Percentiles rank a stretch among this genome's conserved stretches.
These are phyloP conservation scores for Tipula lateralis DNA, from an alignment of 2,888 invertebrate genomes.

Conservation along the genomic window DNA sequence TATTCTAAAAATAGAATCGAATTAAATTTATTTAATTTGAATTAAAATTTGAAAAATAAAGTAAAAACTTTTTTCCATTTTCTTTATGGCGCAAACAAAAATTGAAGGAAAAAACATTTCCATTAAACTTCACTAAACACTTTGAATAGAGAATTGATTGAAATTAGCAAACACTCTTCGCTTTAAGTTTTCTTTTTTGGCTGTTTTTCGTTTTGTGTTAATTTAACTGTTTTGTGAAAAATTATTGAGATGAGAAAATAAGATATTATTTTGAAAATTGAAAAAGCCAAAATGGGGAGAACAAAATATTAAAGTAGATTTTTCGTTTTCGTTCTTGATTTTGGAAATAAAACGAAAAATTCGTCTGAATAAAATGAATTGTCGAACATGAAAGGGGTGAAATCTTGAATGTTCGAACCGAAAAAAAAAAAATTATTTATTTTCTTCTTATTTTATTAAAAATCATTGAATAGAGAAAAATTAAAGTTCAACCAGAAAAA, in stretches of 20 bases:
- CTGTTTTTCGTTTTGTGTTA: background rate
- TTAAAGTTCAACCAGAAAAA: constrained; percentile 24
- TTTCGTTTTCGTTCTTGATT: background rate
- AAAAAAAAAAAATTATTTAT: background rate
- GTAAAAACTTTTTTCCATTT: background rate
- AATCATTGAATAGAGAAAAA: constrained; percentile 24
- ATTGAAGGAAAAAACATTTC: background rate
- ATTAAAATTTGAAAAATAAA: no score
- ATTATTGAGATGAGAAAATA: constrained; percentile 16
- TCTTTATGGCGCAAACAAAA: background rate
- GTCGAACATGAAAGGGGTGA: background rate
- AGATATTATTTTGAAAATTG: background rate
- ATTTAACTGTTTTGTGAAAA: background rate
- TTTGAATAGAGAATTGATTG: constrained; percentile 5
- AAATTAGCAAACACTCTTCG: background rate
- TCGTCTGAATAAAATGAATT: background rate
- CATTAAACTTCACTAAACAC: background rate
- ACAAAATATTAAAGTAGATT: background rate
- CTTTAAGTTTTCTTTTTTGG: background rate
- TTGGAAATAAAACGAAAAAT: background rate
- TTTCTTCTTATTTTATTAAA: background rate
- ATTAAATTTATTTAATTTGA: background rate
- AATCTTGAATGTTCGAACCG: background rate
- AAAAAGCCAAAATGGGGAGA: background rate
- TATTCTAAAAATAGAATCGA: background rate